Percentiles rank a stretch among this genome's conserved stretches.
Evolutionary conservation across 2,113 vertebrate genomes (phyloP).

Genomic region (Mesitornis unicolor): DNA sequence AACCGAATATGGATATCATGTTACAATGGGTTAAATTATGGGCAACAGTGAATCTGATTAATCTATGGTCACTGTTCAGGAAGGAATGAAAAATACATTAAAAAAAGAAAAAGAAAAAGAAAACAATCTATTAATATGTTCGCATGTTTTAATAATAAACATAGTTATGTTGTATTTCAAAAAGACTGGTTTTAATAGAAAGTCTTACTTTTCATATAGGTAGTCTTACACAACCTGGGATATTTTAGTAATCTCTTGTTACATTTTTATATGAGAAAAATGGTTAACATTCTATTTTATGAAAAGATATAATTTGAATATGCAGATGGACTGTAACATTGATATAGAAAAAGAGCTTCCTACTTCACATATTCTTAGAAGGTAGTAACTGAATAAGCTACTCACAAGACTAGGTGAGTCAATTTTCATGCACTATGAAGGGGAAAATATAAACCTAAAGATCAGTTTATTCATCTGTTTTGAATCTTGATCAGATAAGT

Average conservation of each 20-base stretch:
- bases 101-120: background rate
- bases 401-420: background rate
- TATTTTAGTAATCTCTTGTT: background rate
- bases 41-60: background rate
- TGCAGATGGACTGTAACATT: background rate
- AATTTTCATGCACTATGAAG: background rate
- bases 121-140: background rate
- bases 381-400: background rate
- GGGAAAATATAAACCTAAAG: background rate
- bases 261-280: background rate
- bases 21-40: background rate
- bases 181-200: background rate
- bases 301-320: background rate
- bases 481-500: background rate
- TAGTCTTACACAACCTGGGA: background rate
- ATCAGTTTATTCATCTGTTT: background rate
- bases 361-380: background rate
- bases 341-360: background rate
- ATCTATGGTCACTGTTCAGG: background rate
- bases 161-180: background rate
- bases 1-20: background rate
- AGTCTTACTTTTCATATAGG: background rate
- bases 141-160: background rate
- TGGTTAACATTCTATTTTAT: background rate
- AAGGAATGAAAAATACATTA: background rate